Conservation (phyloP, 2,888 invertebrate species). For the Aphidius colemani region DNA sequence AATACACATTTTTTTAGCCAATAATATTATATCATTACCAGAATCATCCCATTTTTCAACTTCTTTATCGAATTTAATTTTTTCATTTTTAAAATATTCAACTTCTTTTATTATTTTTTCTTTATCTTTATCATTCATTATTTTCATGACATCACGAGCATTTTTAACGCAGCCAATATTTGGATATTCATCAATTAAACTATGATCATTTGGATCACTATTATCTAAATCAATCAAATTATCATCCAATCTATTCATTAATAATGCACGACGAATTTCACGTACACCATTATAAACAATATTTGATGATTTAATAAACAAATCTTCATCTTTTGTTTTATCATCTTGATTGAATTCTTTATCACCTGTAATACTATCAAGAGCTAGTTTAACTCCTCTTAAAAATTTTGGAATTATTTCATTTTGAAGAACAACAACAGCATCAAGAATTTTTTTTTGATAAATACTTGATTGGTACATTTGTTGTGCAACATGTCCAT, state of each 20-base stretch:
- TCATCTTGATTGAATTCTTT: conserved; percentile 74
- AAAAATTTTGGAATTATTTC: conserved; percentile 98
- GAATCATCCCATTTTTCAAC: conserved; percentile 99
- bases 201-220: conserved; percentile 88
- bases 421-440: conserved; percentile 89
- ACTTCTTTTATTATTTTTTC: conserved; percentile 95
- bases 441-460: conserved; percentile 93
- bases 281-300: conserved; percentile 96
- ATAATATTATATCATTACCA: conserved; percentile 96
- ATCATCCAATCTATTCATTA: conserved; percentile 93
- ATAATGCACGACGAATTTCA: conserved; percentile 92
- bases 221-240: conserved; percentile 87
- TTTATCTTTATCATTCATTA: conserved; percentile 97
- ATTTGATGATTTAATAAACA: conserved; percentile 96
- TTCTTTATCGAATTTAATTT: conserved; percentile 96
- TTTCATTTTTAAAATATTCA: conserved; percentile 92
- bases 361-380: conserved; percentile 67
- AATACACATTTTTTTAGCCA: conserved; percentile 99
- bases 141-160: conserved; percentile 92
- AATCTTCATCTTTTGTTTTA: conserved; percentile 93
- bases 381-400: conserved; percentile 90
- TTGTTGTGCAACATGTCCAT: conserved; percentile 70
- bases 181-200: conserved; percentile 91
- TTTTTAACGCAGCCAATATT: conserved; percentile 94
- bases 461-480: conserved; percentile 98